Evolutionary conservation across 2,113 vertebrate species (phyloP), one percentile per base, ranked within the genome.

Genomic region (Synchiropus splendidus): DNA sequence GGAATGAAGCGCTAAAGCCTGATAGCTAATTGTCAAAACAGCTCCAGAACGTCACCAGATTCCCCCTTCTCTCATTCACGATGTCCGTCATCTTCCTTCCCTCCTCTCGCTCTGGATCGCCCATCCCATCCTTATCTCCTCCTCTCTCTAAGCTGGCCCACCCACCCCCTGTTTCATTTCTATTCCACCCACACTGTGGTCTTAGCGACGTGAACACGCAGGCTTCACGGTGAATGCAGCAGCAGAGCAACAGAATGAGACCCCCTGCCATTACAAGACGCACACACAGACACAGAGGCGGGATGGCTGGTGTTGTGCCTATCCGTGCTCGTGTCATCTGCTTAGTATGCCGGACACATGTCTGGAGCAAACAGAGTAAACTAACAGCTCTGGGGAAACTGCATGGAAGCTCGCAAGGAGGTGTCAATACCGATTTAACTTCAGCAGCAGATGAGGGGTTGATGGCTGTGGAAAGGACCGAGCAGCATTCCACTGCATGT

Each of bases 131-230:
- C 63, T 70, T 61, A 58, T 47, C 42, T 18, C 54, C 43, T 56
- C 61, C 62, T 47, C 50, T 41, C 45, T 42, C 69, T 51, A 51
- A 58, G 36, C 67, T 50, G 58, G 58, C 61, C 56, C 50, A 64
- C 69, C 64, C 68, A 64, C 58, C 51, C 4, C 72, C 58, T 16
- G 31, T 49, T 64, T 73, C 45, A 81, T 84, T 82, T 79, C 74
- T 81, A 80, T 83, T 83, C 83, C 84, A 63, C 82, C 82, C 78
- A 85, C 82, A 80, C 72, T 72, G 74, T 65, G 63, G 58, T 71
- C 58, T 72, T 71, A 64, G 55, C 69, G 34, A 61, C 45, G 6
- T 38, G 1, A 61, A 36, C 39, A 49, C n/a, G 53, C 53, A 37
- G 54, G 48, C 18, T 51, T 33, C 15, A 43, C n/a, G 46, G 57